These are phyloP conservation scores for Coleophora flavipennella DNA, from an alignment of 2,888 invertebrate genomes.

Conservation along the genomic window DNA sequence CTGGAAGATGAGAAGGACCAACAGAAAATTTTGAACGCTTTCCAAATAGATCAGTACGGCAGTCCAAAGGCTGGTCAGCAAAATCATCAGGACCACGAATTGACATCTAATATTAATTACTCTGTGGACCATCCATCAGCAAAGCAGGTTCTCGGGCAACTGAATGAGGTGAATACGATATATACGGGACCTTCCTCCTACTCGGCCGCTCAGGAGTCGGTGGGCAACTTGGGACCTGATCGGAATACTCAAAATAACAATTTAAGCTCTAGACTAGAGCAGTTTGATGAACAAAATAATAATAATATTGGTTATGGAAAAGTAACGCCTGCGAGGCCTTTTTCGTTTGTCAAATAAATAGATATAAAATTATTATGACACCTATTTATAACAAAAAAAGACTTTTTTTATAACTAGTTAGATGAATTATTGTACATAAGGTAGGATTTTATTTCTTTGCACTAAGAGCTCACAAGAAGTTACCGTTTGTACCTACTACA, in stretches of 20 bases:
- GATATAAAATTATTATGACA: too few species aligned
- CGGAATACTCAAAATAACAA: conserved; percentile 21
- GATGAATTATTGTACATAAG: too few species aligned
- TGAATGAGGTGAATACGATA: conserved; percentile 28
- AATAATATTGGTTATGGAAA: conserved; percentile 40
- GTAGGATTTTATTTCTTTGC: too few species aligned
- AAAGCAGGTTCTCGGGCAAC: conserved; percentile 23
- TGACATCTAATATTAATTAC: conserved; percentile 38
- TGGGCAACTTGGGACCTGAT: conserved; percentile 40
- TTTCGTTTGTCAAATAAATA: too few species aligned
- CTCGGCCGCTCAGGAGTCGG: conserved; percentile 51
- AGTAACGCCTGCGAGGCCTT: conserved; percentile 36
- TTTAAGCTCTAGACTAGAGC: conserved; percentile 44
- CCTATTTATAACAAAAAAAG: too few species aligned
- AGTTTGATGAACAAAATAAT: conserved; percentile 31
- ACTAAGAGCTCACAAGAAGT: too few species aligned
- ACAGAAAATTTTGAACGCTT: conserved; percentile 40
- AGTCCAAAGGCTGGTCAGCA: conserved; percentile 30
- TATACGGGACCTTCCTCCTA: conserved; percentile 62
- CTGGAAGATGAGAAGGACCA: conserved; percentile 50
- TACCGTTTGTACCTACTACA: too few species aligned
- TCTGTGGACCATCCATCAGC: conserved; percentile 34
- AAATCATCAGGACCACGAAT: conserved; percentile 21
- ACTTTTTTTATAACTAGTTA: too few species aligned
- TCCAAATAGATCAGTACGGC: conserved; percentile 45